These are phyloP conservation scores for Psilopsiagon aurifrons DNA, from an alignment of 2,113 vertebrate species.

Conservation along the genomic window DNA sequence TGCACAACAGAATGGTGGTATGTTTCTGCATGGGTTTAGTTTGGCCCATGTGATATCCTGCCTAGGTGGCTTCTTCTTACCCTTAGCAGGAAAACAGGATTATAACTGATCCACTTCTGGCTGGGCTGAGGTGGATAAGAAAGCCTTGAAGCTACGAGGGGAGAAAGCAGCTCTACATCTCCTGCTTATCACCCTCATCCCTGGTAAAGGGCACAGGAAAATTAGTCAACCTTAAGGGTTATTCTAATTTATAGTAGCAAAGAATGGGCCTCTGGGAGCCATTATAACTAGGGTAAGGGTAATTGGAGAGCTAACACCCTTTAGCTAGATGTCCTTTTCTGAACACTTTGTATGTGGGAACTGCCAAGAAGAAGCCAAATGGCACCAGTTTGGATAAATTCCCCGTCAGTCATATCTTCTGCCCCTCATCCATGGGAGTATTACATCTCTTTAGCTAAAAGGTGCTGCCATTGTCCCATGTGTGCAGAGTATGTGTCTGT, in stretches of 20 bases:
- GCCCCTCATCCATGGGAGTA: not conserved
- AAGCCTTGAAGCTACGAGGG: not conserved
- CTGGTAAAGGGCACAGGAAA: constrained; percentile 40
- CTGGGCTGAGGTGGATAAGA: not conserved
- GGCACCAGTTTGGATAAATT: not conserved
- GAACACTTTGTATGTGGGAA: not conserved
- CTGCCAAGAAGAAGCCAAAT: not conserved
- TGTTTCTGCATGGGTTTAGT: not conserved
- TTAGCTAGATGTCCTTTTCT: constrained; percentile 14
- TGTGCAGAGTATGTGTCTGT: not conserved
- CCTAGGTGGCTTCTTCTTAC: not conserved
- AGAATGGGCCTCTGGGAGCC: constrained; percentile 31
- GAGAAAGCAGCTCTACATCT: not conserved
- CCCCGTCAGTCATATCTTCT: not conserved
- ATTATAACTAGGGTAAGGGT: constrained; percentile 36
- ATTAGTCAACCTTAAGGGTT: constrained; percentile 59
- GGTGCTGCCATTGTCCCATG: not conserved
- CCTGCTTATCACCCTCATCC: not conserved
- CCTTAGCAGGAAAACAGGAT: not conserved
- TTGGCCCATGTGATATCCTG: fast-evolving
- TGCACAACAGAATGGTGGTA: fast-evolving
- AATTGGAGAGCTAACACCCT: constrained; percentile 57
- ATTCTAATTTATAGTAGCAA: constrained; percentile 46
- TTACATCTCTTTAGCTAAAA: not conserved
- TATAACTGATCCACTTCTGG: not conserved